Evolutionary conservation across 2,113 vertebrate genomes (phyloP).

Genomic region (Microtus ochrogaster): DNA sequence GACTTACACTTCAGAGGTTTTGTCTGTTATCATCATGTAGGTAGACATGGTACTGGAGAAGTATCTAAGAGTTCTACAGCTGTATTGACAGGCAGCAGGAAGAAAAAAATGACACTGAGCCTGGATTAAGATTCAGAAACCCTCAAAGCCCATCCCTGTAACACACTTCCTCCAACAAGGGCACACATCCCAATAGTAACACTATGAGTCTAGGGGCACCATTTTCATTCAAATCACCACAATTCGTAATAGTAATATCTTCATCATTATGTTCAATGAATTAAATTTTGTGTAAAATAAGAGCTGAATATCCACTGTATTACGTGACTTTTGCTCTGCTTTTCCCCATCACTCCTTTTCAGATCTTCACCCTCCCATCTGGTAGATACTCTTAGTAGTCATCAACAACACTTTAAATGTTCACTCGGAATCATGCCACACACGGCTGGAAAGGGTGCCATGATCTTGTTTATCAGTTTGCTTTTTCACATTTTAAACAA

Average conservation of each 20-base stretch:
- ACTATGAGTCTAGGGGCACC: background rate
- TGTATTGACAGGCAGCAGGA: background rate
- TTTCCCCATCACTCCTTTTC: background rate
- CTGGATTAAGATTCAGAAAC: background rate
- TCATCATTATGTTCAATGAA: background rate
- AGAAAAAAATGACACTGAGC: background rate
- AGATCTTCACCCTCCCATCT: background rate
- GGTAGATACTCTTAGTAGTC: background rate
- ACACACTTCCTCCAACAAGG: too few species aligned
- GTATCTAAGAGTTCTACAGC: background rate
- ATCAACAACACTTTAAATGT: background rate
- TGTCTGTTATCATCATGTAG: background rate
- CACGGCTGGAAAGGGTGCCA: background rate
- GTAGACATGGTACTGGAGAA: background rate
- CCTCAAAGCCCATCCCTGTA: background rate
- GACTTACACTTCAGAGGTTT: background rate
- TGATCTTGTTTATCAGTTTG: background rate
- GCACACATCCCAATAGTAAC: background rate
- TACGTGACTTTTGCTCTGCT: slow-evolving; percentile 1
- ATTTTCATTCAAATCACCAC: background rate
- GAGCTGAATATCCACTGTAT: slow-evolving; percentile 32
- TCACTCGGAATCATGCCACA: background rate
- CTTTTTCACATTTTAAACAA: background rate
- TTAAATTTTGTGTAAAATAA: slow-evolving; percentile 36
- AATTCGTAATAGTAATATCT: background rate